phyloP scores from a whole-genome alignment of 2,888 invertebrate species.

The Drosophila cracens region DNA sequence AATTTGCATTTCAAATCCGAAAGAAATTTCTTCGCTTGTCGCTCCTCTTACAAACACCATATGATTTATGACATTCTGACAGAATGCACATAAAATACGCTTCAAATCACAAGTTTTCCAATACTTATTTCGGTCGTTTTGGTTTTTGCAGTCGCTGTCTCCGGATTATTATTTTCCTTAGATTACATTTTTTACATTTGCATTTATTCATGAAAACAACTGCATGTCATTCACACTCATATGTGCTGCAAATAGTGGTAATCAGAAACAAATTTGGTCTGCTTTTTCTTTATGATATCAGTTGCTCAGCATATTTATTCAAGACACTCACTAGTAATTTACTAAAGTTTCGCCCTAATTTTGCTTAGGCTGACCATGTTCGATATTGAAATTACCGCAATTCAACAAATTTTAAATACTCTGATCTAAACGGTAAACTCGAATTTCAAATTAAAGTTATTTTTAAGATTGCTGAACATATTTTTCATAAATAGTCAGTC shows the following conservation, averaged over 20 bases:
- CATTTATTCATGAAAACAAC: constrained; percentile 42
- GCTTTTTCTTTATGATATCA: constrained; percentile 15
- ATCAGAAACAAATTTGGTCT: constrained; percentile 36
- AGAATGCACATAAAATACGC: constrained; percentile 34
- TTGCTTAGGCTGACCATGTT: not conserved
- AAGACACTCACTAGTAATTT: constrained; percentile 1
- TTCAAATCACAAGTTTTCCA: constrained; percentile 6
- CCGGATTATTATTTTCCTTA: constrained; percentile 2
- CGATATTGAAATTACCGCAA: not conserved
- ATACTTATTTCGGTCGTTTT: constrained; percentile 11
- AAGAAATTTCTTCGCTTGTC: constrained; percentile 31
- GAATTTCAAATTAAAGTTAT: not conserved
- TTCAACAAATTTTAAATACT: too few relatives aligned
- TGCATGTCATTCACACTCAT: constrained; percentile 19
- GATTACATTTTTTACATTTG: constrained; percentile 6
- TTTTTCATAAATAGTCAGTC: not conserved
- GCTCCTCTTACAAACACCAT: constrained; percentile 25
- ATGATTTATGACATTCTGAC: constrained; percentile 65
- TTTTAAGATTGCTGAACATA: not conserved
- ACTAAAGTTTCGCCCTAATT: not conserved
- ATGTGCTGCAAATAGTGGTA: constrained; percentile 30
- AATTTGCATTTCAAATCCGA: constrained; percentile 68
- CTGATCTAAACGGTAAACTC: not conserved
- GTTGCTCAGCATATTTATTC: constrained; percentile 25
- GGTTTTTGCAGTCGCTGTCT: constrained; percentile 7